phyloP scores from a whole-genome alignment of 2,113 vertebrate genomes.

The Bos javanicus region DNA sequence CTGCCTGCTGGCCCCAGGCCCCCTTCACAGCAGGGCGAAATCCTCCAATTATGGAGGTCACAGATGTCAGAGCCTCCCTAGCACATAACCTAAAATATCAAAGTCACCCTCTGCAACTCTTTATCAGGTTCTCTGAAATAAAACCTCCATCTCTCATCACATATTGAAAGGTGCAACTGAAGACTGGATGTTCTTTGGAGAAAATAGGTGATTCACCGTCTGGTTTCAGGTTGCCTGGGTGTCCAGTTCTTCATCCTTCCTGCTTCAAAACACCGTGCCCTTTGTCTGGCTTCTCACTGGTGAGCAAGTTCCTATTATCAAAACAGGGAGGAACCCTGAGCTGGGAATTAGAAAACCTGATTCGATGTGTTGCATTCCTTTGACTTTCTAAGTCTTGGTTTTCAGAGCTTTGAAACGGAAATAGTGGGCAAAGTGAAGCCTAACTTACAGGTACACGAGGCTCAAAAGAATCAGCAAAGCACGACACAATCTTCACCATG shows the following conservation, averaged over 20 bases:
- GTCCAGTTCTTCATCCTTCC: too few species aligned
- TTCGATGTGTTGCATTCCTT: rapidly evolving
- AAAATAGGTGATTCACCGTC: rapidly evolving
- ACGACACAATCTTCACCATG: neutral
- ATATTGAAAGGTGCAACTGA: neutral
- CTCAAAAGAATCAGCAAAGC: neutral
- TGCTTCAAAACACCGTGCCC: rapidly evolving
- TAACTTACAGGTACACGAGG: rapidly evolving
- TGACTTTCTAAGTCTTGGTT: neutral
- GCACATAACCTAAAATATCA: conserved; percentile 36
- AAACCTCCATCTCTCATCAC: neutral
- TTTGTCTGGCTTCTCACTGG: neutral
- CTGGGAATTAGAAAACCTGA: neutral
- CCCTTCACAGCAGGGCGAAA: neutral
- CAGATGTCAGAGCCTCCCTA: conserved; percentile 25
- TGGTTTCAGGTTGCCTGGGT: too few species aligned
- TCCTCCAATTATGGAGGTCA: conserved; percentile 45
- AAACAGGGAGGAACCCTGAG: neutral
- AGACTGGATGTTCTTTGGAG: neutral
- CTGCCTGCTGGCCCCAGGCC: neutral
- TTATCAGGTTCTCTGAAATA: neutral
- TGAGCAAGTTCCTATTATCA: neutral
- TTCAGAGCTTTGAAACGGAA: neutral
- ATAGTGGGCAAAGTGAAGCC: neutral
- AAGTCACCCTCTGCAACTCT: neutral